Base-by-base conservation (phyloP, 2,113 vertebrate species). In the Urocitellus parryii region DNA sequence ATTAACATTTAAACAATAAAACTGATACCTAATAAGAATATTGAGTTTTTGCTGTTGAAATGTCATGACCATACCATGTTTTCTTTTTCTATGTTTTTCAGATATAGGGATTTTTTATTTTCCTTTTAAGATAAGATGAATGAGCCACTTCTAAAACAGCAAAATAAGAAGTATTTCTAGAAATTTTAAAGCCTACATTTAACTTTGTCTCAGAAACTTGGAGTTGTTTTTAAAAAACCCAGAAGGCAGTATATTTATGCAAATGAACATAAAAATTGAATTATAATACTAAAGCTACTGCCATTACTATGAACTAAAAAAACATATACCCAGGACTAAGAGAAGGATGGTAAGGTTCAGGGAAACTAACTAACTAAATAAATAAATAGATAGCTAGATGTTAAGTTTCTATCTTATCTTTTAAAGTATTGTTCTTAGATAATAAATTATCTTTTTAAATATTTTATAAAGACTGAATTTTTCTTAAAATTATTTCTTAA, bases 1-100 rank as follows among this genome's bases (percentile, higher is more conserved):
- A 94, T 53, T 96, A 90, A 95, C 24, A 87, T 81, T 94, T 81
- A 68, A 74, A 79, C 63, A 82, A 73, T 84, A 88, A 90, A 94
- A 67, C 72, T 81, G 20, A 89, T 96, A 88, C 18, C 13, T 81
- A 72, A 70, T 86, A 65, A 90, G 91, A 93, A 88, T 80, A 77
- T 20, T 88, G 34, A 8, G 1, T 11, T 73, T 88, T 96, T 95
- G 37, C 34, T 45, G 70, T 79, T 91, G 29, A 94, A 78, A 53
- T 92, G 17, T 86, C 56, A 39, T 96, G 45, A 81, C 29, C 8
- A 61, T 25, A 73, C 53, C 68, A 67, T 25, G 63, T 76, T 83
- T 88, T 78, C 45, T 77, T 93, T 65, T n/a, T 37, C 7, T 70
- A 6, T 8, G 51, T 72, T 94, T 94, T 90, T 94, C 14, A 45